Evolutionary conservation across 2,113 vertebrate genomes (phyloP).

Genomic region (Nesogale talazaci): DNA sequence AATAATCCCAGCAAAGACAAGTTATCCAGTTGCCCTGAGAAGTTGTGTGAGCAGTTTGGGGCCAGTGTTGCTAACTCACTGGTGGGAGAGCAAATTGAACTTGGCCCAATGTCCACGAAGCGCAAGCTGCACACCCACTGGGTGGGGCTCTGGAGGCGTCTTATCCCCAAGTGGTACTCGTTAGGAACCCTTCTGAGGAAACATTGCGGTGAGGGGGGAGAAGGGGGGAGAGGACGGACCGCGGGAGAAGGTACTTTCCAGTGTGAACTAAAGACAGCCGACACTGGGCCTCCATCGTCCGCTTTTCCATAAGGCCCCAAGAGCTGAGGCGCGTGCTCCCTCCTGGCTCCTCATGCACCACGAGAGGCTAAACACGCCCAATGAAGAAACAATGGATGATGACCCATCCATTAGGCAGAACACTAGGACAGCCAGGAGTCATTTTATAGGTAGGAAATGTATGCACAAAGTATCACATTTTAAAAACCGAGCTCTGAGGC

Average conservation of each 20-base stretch:
- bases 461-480: background rate
- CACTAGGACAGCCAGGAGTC: background rate
- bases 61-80: conserved; percentile 58
- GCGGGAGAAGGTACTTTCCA: background rate
- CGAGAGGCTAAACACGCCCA: too few species aligned
- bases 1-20: conserved; percentile 72
- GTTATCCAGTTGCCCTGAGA: conserved; percentile 65
- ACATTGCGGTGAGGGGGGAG: background rate
- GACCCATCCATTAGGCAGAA: background rate
- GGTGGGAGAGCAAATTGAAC: conserved; percentile 68
- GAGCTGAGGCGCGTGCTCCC: too few species aligned
- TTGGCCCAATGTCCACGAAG: conserved; percentile 72
- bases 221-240: too few species aligned
- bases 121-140: conserved; percentile 46
- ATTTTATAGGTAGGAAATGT: background rate
- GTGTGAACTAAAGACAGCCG: background rate
- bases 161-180: conserved; percentile 40
- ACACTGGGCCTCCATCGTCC: background rate
- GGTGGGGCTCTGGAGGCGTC: conserved; percentile 15
- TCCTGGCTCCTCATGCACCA: too few species aligned
- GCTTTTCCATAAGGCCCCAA: background rate
- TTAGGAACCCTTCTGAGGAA: conserved; percentile 54
- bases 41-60: conserved; percentile 70
- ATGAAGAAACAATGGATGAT: background rate
- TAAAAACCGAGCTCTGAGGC: background rate